Conservation (phyloP, 2,888 invertebrate species). For the Tyria jacobaeae region DNA sequence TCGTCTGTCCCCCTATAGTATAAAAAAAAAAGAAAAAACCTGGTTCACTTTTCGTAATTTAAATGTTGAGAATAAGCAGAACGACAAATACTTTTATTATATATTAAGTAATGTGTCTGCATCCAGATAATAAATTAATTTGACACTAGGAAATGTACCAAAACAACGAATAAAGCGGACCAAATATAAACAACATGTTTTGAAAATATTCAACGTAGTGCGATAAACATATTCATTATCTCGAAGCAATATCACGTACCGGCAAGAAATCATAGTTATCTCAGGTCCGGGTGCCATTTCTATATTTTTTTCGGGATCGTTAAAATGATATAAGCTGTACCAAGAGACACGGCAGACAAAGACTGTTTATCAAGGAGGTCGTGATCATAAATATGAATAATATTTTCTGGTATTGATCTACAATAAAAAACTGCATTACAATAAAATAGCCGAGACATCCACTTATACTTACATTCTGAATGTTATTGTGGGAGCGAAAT, state of each 20-base stretch:
- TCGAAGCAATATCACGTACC: conserved; percentile 38
- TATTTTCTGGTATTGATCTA: conserved; percentile 3
- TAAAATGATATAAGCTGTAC: conserved; percentile 30
- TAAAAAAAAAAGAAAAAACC: background rate
- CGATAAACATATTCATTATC: conserved; percentile 33
- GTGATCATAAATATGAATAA: conserved; percentile 11
- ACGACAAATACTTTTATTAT: background rate
- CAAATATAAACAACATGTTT: conserved; percentile 32
- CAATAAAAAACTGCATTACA: too few relatives aligned
- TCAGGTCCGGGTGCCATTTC: conserved; percentile 12
- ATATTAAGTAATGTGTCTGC: background rate
- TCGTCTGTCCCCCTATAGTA: too few relatives aligned
- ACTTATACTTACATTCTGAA: too few relatives aligned
- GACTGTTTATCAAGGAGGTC: conserved; percentile 8
- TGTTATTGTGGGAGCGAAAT: too few relatives aligned
- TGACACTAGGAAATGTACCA: background rate
- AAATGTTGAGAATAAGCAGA: background rate
- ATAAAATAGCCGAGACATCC: too few relatives aligned
- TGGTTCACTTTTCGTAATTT: background rate
- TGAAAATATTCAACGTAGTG: conserved; percentile 28
- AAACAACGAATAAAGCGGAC: conserved; percentile 17
- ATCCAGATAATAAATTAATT: background rate
- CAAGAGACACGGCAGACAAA: conserved; percentile 11
- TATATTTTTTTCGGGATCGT: conserved; percentile 24
- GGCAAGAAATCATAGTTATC: conserved; percentile 43